These are phyloP conservation scores for Lucifuga dentata DNA, from an alignment of 2,113 vertebrate genomes.

Conservation along the genomic window DNA sequence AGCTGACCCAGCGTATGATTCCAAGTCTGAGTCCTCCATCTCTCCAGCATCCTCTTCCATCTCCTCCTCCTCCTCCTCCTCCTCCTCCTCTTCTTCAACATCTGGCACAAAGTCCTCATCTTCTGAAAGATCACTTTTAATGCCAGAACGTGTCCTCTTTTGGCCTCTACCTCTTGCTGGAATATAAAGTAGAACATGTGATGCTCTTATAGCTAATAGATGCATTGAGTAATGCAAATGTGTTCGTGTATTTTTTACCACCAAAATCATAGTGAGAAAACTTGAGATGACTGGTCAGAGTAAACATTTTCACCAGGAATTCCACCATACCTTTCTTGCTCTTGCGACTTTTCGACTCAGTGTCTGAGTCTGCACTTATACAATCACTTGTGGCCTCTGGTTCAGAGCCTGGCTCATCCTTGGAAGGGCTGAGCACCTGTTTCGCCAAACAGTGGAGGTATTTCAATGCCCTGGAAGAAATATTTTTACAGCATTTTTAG, in stretches of 20 bases:
- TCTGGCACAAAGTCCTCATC: constrained; percentile 89
- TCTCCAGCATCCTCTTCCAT: constrained; percentile 75
- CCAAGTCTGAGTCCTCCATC: constrained; percentile 18
- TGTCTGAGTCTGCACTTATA: background rate
- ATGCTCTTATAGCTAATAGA: too few relatives aligned
- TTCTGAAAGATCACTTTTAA: constrained; percentile 26
- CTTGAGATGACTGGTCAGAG: too few relatives aligned
- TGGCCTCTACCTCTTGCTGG: constrained; percentile 41
- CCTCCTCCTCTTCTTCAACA: constrained; percentile 74
- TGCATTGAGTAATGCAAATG: too few relatives aligned
- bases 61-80: constrained; percentile 73
- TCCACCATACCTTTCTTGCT: constrained; percentile 38
- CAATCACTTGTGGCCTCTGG: constrained; percentile 11
- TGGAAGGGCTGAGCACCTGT: constrained; percentile 74
- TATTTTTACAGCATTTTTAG: background rate
- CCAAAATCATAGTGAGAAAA: too few relatives aligned
- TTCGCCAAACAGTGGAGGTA: constrained; percentile 91
- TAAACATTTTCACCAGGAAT: too few relatives aligned
- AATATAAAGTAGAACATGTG: background rate
- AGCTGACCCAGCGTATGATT: background rate
- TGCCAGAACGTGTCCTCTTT: constrained; percentile 62
- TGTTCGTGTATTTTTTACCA: too few relatives aligned
- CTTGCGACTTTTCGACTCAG: constrained; percentile 9
- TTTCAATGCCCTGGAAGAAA: constrained; percentile 86
- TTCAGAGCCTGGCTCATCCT: constrained; percentile 25